Conservation (phyloP, 2,888 invertebrate species). For the Leucoma salicis region DNA sequence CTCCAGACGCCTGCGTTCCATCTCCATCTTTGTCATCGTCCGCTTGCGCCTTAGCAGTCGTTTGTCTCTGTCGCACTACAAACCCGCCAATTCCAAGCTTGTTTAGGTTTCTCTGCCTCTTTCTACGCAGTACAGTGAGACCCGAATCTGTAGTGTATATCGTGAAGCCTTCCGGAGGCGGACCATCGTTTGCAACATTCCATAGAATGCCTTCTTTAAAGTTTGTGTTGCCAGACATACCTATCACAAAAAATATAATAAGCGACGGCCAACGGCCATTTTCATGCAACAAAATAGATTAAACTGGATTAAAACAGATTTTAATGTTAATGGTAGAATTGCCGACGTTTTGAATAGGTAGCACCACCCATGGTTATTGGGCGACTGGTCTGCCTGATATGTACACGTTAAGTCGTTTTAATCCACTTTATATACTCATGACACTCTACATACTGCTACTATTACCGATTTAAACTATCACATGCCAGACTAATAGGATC, state of each 20-base stretch:
- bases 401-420: no score
- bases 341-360: no score
- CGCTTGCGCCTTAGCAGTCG: constrained; percentile 56
- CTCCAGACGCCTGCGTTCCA: constrained; percentile 56
- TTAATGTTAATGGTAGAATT: no score
- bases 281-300: no score
- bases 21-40: constrained; percentile 67
- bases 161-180: constrained; percentile 92
- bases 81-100: constrained; percentile 96
- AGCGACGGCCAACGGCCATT: neutral
- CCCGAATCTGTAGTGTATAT: constrained; percentile 91
- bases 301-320: no score
- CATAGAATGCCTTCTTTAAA: constrained; percentile 93
- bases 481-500: no score
- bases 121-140: constrained; percentile 89
- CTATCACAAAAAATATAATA: constrained; percentile 15
- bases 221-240: constrained; percentile 50
- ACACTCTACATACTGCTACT: no score
- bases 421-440: no score
- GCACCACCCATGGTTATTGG: no score
- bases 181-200: constrained; percentile 88
- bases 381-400: no score
- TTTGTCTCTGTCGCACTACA: constrained; percentile 87
- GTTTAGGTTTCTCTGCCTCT: constrained; percentile 93
- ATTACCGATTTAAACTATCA: no score